phyloP scores from a whole-genome alignment of 2,113 vertebrate species.

The Opisthocomus hoazin region DNA sequence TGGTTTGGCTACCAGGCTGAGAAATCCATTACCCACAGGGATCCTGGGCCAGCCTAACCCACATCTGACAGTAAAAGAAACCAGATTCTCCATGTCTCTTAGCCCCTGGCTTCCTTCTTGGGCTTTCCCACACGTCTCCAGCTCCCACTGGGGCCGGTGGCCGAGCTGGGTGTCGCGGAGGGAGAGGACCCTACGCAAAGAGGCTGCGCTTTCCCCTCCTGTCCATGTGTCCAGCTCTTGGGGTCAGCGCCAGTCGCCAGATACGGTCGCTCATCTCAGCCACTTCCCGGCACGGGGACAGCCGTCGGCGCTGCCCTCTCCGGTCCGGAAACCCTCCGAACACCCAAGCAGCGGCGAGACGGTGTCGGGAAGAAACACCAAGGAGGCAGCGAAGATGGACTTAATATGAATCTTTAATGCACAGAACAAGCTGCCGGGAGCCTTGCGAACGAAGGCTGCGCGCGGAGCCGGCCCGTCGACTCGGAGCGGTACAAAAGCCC shows the following conservation, averaged over 20 bases:
- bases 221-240: rapidly evolving
- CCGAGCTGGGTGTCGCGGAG: background rate
- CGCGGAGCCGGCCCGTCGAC: constrained; percentile 6
- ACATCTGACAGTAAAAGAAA: constrained; percentile 54
- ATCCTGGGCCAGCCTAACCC: background rate
- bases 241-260: background rate
- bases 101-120: constrained; percentile 27
- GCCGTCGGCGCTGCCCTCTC: rapidly evolving
- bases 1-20: constrained; percentile 51
- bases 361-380: constrained; percentile 44
- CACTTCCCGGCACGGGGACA: background rate
- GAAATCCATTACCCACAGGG: constrained; percentile 40
- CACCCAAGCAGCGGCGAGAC: rapidly evolving
- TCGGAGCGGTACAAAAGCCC: background rate
- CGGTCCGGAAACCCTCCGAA: rapidly evolving
- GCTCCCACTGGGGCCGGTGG: background rate
- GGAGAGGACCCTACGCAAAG: background rate
- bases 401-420: constrained; percentile 77
- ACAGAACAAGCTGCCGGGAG: constrained; percentile 64
- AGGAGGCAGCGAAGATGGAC: constrained; percentile 53
- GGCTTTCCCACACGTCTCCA: constrained; percentile 1
- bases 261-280: background rate
- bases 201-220: background rate
- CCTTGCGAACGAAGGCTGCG: constrained; percentile 36
- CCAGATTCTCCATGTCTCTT: constrained; percentile 30